Conservation (phyloP, 2,113 vertebrate genomes). For the Tichodroma muraria region DNA sequence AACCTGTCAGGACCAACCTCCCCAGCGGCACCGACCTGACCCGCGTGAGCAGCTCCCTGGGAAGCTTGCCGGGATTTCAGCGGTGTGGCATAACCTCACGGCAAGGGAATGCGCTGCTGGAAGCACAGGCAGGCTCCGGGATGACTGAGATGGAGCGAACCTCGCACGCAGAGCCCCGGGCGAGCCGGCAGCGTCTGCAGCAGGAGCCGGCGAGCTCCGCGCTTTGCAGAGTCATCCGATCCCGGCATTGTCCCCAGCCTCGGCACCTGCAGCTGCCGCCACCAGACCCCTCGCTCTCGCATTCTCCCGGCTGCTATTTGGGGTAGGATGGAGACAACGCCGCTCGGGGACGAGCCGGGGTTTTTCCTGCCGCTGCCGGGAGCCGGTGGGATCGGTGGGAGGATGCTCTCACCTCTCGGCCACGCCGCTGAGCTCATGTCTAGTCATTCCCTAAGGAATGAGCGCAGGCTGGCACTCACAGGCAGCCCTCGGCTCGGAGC, state of each 20-base stretch:
- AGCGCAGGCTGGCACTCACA: background rate
- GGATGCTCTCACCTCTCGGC: constrained; percentile 39
- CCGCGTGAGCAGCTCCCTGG: background rate
- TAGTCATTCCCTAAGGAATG: constrained; percentile 27
- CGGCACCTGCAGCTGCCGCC: background rate
- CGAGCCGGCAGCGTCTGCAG: background rate
- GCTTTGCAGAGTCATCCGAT: constrained; percentile 42
- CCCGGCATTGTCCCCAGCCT: background rate
- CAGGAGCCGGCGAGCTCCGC: background rate
- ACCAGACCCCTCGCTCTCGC: rapidly evolving
- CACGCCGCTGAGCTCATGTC: constrained; percentile 34
- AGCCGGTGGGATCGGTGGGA: background rate
- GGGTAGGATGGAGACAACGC: background rate
- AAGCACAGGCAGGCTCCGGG: background rate
- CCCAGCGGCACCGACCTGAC: rapidly evolving
- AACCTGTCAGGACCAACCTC: rapidly evolving
- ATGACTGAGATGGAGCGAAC: background rate
- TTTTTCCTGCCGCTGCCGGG: background rate
- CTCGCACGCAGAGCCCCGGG: background rate
- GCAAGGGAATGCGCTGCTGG: background rate
- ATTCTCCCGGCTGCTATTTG: rapidly evolving
- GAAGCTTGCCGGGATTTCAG: background rate
- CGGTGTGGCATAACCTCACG: background rate
- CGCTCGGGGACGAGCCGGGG: background rate
- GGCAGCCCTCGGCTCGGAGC: background rate